phyloP scores from a whole-genome alignment of 2,797 vertebrate species.

The Echiichthys vipera region DNA sequence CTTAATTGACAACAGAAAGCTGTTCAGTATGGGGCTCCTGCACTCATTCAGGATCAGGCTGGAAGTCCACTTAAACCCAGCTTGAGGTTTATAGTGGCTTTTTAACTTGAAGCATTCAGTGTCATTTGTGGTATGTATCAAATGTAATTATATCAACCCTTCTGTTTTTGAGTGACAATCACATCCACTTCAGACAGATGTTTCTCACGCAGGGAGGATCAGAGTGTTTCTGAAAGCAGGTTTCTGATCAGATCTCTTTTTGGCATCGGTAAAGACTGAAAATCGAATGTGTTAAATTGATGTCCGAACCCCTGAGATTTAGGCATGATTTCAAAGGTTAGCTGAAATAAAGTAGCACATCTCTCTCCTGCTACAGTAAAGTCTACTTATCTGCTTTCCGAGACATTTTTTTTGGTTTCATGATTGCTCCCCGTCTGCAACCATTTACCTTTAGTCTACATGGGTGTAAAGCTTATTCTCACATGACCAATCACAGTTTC shows the following conservation, averaged over 20 bases:
- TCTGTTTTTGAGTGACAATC: neutral
- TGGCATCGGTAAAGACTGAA: neutral
- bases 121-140: neutral
- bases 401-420: too few species aligned
- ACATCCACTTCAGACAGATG: neutral
- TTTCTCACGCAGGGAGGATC: neutral
- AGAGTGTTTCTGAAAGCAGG: neutral
- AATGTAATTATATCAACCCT: neutral
- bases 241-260: neutral
- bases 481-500: neutral
- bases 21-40: conserved; percentile 14
- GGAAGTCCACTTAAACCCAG: conserved; percentile 4
- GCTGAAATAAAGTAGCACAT: neutral
- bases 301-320: neutral
- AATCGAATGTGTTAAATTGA: neutral
- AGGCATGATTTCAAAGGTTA: neutral
- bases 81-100: neutral
- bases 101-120: neutral
- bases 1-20: conserved; percentile 35
- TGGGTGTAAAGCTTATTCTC: neutral
- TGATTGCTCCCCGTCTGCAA: too few species aligned
- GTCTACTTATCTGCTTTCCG: neutral
- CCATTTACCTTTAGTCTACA: neutral
- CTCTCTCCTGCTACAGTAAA: neutral
- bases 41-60: neutral